Percentiles rank a stretch among this genome's conserved stretches.
Conservation (phyloP, 2,113 vertebrate genomes). For the Blennius ocellaris region DNA sequence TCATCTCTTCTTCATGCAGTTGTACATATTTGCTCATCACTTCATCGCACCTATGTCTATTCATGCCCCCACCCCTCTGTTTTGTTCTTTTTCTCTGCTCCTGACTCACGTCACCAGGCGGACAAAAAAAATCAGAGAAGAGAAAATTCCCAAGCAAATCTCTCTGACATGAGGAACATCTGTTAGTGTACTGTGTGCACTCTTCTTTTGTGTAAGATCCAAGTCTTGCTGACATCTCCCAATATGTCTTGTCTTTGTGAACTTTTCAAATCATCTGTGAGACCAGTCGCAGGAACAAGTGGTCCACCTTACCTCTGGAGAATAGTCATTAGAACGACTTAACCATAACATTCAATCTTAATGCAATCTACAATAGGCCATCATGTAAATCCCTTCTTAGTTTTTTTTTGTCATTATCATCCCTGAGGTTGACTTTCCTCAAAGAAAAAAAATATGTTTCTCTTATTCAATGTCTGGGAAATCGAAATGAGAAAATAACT, state of each 20-base stretch:
- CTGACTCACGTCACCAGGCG: conserved; percentile 39
- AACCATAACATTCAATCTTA: conserved; percentile 77
- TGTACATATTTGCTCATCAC: conserved; percentile 16
- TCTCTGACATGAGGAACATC: conserved; percentile 66
- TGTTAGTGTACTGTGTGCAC: conserved; percentile 41
- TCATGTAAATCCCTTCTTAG: conserved; percentile 80
- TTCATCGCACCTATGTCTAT: neutral
- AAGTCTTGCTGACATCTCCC: conserved; percentile 53
- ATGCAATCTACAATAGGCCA: conserved; percentile 76
- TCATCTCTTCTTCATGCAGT: conserved; percentile 22
- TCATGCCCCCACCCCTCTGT: conserved; percentile 10
- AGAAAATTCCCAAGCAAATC: conserved; percentile 77
- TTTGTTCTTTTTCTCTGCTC: conserved; percentile 25
- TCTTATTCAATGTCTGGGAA: conserved; percentile 83
- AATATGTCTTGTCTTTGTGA: conserved; percentile 67
- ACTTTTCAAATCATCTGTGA: conserved; percentile 62
- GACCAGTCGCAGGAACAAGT: conserved; percentile 56
- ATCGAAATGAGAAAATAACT: conserved; percentile 84
- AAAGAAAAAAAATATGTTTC: conserved; percentile 80
- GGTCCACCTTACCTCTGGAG: conserved; percentile 67
- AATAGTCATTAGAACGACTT: conserved; percentile 66
- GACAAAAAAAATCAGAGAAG: conserved; percentile 60
- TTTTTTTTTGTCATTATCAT: conserved; percentile 78
- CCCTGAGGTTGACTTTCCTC: conserved; percentile 78
- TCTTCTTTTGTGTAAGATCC: conserved; percentile 42